Base-by-base conservation (phyloP, 2,888 invertebrate species). In the Aricia artaxerxes region DNA sequence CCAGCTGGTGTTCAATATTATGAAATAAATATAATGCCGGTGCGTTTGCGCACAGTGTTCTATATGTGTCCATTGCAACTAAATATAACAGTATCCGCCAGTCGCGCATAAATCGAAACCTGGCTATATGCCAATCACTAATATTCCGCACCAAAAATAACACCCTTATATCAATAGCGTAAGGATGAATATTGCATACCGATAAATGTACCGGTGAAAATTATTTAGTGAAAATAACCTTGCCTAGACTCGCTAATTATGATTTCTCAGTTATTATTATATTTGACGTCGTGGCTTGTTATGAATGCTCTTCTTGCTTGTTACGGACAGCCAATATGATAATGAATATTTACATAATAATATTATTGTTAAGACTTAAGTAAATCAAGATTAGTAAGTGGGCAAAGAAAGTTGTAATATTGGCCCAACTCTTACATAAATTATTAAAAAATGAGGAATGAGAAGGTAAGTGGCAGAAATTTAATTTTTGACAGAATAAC, bases 11-110 rank as follows among this genome's bases (percentile, higher is more conserved):
- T 64, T 24, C 49, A 61, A 75, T 79, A 75, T 79, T 35, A 16
- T 75, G n/a, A 61, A 75, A 64, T 73, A 75, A 64, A 79, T 82
- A 79, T 80, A 76, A 79, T 78, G 64, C 78, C 69, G 80, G 69
- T 81, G 81, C 82, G 83, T 80, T 73, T 72, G 81, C 83, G 81
- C 82, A 81, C 84, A 31, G 24, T 84, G 82, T 84, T 86, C 85
- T 87, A 85, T 84, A 84, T 80, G 83, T 53, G 40, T 78, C 79
- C 81, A 81, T 77, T 84, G 84, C 84, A 83, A 85, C 85, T 85
- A 85, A 85, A 86, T 88, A 87, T 87, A 88, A 88, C 85, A 85
- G 85, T 87, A 87, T 88, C 88, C 89, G 87, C 81, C 82, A 87
- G 88, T 85, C 84, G 83, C 80, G 85, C 86, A 88, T 87, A 87